Percentiles rank a stretch among this genome's conserved stretches.
Conservation (phyloP, 2,797 vertebrate genomes). For the Pseudocheirus occidentalis region DNA sequence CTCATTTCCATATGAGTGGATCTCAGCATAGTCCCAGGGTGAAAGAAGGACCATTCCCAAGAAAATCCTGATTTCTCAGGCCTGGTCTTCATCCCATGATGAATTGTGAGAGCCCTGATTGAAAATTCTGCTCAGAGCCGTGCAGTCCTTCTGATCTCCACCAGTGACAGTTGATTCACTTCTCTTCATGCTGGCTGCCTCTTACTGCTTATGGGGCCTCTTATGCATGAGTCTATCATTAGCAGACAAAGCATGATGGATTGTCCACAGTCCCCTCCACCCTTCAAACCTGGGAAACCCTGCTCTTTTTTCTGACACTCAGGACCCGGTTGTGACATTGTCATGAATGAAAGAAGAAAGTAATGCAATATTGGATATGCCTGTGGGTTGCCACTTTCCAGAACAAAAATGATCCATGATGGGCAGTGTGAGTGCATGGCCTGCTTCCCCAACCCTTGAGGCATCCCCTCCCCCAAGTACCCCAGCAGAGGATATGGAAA, state of each 20-base stretch:
- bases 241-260: constrained; percentile 88
- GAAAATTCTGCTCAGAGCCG: constrained; percentile 92
- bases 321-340: constrained; percentile 77
- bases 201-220: constrained; percentile 81
- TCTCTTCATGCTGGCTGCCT: constrained; percentile 90
- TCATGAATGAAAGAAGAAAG: constrained; percentile 84
- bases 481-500: not conserved
- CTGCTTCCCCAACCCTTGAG: not conserved
- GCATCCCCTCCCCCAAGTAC: not conserved
- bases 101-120: constrained; percentile 85
- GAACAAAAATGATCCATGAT: constrained; percentile 78
- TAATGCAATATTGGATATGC: constrained; percentile 72
- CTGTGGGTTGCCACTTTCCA: constrained; percentile 77
- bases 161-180: constrained; percentile 89
- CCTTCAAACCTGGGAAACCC: constrained; percentile 83
- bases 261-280: constrained; percentile 80
- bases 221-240: constrained; percentile 86
- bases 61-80: not conserved
- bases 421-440: constrained; percentile 75
- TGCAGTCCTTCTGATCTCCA: constrained; percentile 86
- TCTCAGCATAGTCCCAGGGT: not conserved
- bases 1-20: not conserved
- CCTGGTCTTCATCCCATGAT: constrained; percentile 59
- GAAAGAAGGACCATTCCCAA: not conserved
- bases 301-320: constrained; percentile 76